Conservation (phyloP, 2,888 invertebrate genomes). For the Unio pictorum region DNA sequence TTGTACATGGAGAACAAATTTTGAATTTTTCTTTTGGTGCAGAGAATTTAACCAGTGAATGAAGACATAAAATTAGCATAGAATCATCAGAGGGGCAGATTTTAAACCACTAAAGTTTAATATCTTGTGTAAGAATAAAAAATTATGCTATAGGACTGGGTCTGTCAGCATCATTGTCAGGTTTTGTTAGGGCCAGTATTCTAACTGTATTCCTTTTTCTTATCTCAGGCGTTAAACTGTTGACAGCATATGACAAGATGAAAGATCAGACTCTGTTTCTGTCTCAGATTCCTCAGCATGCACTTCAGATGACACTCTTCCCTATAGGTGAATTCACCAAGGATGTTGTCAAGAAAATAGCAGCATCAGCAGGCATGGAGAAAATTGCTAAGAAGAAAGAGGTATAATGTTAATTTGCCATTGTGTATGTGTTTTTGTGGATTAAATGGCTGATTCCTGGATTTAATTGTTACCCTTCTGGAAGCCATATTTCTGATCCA, state of each 20-base stretch:
- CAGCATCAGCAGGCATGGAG: conserved; percentile 77
- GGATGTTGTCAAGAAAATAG: conserved; percentile 84
- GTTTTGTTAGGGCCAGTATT: no score
- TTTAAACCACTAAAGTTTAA: no score
- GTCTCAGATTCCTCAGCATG: conserved; percentile 84
- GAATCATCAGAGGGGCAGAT: no score
- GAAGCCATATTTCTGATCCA: no score
- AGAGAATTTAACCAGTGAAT: no score
- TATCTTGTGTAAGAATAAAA: no score
- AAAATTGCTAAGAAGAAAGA: conserved; percentile 68
- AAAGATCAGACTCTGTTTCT: conserved; percentile 98
- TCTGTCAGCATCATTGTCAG: not conserved
- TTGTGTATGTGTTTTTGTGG: not conserved
- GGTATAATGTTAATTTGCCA: conserved; percentile 38
- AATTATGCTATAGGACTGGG: no score
- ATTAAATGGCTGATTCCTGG: no score
- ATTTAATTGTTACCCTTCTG: no score
- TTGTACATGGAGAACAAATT: no score
- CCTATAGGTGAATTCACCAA: conserved; percentile 88
- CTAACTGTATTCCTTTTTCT: not conserved
- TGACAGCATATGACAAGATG: conserved; percentile 80
- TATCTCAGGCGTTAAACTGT: conserved; percentile 78
- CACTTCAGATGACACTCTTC: conserved; percentile 89
- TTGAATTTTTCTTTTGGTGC: no score
- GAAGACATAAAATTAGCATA: no score